These are phyloP conservation scores for Ceratothoa steindachneri DNA, from an alignment of 2,888 invertebrate species.

Conservation along the genomic window DNA sequence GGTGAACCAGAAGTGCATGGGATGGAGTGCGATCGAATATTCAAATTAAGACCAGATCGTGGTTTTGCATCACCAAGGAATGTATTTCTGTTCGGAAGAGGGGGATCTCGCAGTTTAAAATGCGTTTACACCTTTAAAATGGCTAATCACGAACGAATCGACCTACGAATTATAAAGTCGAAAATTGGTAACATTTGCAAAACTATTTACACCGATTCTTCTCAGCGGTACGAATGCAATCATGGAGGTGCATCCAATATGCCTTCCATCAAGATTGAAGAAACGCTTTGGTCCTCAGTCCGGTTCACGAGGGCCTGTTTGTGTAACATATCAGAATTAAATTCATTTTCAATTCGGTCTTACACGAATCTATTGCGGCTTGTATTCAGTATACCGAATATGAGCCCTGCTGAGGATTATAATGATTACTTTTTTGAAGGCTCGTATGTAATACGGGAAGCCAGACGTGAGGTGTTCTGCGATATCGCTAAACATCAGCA, in stretches of 20 bases:
- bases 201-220: slow-evolving; percentile 28
- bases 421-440: slow-evolving; percentile 71
- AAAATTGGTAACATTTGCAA: slow-evolving; percentile 31
- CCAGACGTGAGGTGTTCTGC: neutral
- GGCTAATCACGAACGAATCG: slow-evolving; percentile 65
- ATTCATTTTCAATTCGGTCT: slow-evolving; percentile 61
- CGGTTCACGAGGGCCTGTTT: slow-evolving; percentile 32
- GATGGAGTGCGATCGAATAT: slow-evolving; percentile 48
- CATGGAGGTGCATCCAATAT: slow-evolving; percentile 24
- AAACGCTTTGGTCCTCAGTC: slow-evolving; percentile 34
- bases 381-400: slow-evolving; percentile 68
- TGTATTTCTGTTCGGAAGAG: slow-evolving; percentile 76
- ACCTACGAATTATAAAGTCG: slow-evolving; percentile 55
- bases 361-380: slow-evolving; percentile 68
- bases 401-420: slow-evolving; percentile 77
- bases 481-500: slow-evolving; percentile 1
- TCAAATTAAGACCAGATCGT: slow-evolving; percentile 53
- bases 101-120: slow-evolving; percentile 70
- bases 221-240: slow-evolving; percentile 34
- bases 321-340: slow-evolving; percentile 27
- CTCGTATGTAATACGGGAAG: slow-evolving; percentile 53
- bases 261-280: slow-evolving; percentile 30
- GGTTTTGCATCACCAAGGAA: slow-evolving; percentile 71
- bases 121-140: slow-evolving; percentile 73
- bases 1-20: slow-evolving; percentile 26